A percentile compares a stretch with the other conserved stretches of the same genome.
phyloP scores from a whole-genome alignment of 2,113 vertebrate species.

The cat (Felis catus) region DNA sequence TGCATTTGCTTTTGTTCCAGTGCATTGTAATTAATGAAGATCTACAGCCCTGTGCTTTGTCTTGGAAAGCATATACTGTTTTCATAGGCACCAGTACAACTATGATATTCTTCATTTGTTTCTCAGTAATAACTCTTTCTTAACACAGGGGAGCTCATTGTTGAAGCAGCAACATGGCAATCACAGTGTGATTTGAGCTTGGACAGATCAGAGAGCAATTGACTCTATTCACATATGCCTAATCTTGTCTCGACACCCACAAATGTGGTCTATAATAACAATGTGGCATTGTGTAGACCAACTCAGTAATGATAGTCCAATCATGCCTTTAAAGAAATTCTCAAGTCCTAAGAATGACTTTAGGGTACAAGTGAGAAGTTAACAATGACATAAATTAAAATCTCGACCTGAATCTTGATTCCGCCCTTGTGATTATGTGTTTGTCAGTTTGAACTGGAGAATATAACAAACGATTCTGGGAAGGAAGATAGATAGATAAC shows the following conservation, averaged over 20 bases:
- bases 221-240: conserved; percentile 52
- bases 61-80: conserved; percentile 71
- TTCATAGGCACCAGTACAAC: conserved; percentile 66
- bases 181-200: conserved; percentile 74
- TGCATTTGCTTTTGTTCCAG: conserved; percentile 73
- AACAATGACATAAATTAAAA: conserved; percentile 19
- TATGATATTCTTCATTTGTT: conserved; percentile 63
- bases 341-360: conserved; percentile 40
- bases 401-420: conserved; percentile 17
- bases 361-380: conserved; percentile 36
- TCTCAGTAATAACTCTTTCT: conserved; percentile 66
- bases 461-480: background rate
- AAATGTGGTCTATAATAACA: conserved; percentile 55
- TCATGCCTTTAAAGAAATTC: background rate
- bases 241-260: conserved; percentile 49
- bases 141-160: conserved; percentile 78
- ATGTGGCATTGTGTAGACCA: conserved; percentile 59
- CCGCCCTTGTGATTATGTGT: background rate
- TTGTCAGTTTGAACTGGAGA: conserved; percentile 26
- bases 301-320: conserved; percentile 57
- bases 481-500: background rate
- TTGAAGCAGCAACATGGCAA: conserved; percentile 78
- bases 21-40: conserved; percentile 79
- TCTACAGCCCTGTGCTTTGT: conserved; percentile 76
- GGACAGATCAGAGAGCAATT: conserved; percentile 73